Evolutionary conservation across 2,888 invertebrate species (phyloP).

Genomic region (Melanargia galathea): DNA sequence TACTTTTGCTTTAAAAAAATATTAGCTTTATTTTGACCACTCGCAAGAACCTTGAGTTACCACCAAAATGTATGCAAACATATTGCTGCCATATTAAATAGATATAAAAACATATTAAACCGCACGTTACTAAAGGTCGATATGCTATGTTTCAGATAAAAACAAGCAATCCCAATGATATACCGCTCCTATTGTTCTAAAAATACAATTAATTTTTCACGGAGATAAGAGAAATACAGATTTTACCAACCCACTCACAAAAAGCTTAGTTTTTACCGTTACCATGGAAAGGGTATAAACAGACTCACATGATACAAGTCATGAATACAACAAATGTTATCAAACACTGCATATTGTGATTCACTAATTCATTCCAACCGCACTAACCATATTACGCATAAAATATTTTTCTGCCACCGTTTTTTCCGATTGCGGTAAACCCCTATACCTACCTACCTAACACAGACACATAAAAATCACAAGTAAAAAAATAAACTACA

Average conservation of each 20-base stretch:
- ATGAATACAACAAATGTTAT: constrained; percentile 33
- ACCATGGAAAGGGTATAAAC: background rate
- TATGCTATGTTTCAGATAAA: constrained; percentile 14
- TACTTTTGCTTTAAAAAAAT: no score
- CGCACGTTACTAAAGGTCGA: background rate
- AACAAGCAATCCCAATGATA: constrained; percentile 13
- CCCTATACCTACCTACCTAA: background rate
- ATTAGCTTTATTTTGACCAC: no score
- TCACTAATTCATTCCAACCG: constrained; percentile 28
- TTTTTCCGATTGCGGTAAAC: constrained; percentile 6
- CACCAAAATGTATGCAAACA: background rate
- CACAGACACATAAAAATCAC: no score
- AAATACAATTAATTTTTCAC: constrained; percentile 19
- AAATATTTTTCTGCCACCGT: constrained; percentile 20
- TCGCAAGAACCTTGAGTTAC: no score
- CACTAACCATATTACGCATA: constrained; percentile 24
- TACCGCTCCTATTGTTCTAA: constrained; percentile 20
- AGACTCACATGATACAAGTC: background rate
- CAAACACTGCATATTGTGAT: constrained; percentile 27
- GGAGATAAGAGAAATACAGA: constrained; percentile 24
- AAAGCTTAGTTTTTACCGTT: background rate
- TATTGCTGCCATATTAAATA: background rate
- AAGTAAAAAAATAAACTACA: no score
- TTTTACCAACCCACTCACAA: background rate
- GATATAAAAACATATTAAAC: background rate